Percentiles rank a stretch among this genome's conserved stretches.
These are phyloP conservation scores for Catostylus mosaicus DNA, from an alignment of 30 jellyfish, hydroid and myxozoan species.

Conservation along the genomic window DNA sequence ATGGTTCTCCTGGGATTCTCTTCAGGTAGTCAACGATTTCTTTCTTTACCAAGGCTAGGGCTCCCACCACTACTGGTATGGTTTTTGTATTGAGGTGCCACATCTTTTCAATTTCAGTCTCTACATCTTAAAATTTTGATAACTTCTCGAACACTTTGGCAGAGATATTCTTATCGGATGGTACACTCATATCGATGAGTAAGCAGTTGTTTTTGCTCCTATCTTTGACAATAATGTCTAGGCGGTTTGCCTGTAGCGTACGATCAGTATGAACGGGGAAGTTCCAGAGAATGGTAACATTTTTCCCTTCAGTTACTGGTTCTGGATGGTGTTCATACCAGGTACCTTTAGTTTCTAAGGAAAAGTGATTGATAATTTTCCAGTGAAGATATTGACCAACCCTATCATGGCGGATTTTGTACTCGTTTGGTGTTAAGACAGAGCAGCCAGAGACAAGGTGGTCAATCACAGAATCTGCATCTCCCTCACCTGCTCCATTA, in stretches of 20 bases:
- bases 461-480: slow-evolving; percentile 4
- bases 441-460: slow-evolving; percentile 29
- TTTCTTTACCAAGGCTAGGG: slow-evolving; percentile 30
- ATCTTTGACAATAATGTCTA: slow-evolving; percentile 47
- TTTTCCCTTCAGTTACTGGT: slow-evolving; percentile 31
- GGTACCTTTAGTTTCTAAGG: not conserved
- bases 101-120: slow-evolving; percentile 20
- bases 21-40: slow-evolving; percentile 1
- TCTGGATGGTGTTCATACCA: slow-evolving; percentile 47
- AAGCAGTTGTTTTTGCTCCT: not conserved
- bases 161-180: slow-evolving; percentile 29
- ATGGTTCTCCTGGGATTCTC: slow-evolving; percentile 34
- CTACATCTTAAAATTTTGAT: not conserved
- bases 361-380: slow-evolving; percentile 15
- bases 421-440: slow-evolving; percentile 24
- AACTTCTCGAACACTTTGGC: slow-evolving; percentile 27
- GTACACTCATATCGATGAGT: slow-evolving; percentile 40
- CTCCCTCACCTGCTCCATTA: slow-evolving; percentile 18
- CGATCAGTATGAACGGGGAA: slow-evolving; percentile 39
- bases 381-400: slow-evolving; percentile 18
- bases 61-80: slow-evolving; percentile 22
- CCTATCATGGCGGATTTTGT: slow-evolving; percentile 22
- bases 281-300: slow-evolving; percentile 40
- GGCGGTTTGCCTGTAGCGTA: slow-evolving; percentile 35
- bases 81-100: slow-evolving; percentile 18